Evolutionary conservation across 1,140 invertebrate species (phyloP), one percentile per base, ranked within the genome.

Genomic region (Penaeus japonicus): DNA sequence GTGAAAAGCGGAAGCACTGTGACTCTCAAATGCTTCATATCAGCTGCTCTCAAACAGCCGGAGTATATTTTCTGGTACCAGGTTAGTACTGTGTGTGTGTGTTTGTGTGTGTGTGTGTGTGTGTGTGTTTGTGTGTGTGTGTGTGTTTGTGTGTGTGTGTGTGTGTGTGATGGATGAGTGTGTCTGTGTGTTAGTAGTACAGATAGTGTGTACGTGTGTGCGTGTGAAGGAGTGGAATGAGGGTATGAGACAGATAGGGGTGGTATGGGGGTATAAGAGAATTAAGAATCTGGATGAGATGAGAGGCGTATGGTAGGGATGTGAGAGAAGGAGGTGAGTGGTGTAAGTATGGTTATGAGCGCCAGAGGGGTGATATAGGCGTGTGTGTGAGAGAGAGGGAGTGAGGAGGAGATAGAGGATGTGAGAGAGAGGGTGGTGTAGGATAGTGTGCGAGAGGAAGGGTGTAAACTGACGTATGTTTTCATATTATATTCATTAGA

Each of bases 21-120:
- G 22, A 94, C 94, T 87, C 92, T 96, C 70, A 95, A 95, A 91
- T 96, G 95, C 92, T 93, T 95, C 80, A 96, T 96, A 89, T 95
- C 95, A 35, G 94, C 95, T 91, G 95, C 95, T 89, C 93, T 96
- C 54, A 95, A 96, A 91, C 94, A 95, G 85, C 95, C 95, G 70
- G 94, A 95, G 57, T 96, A 95, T 92, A 95, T 96, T 81, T 96
- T 96, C 92, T 96, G 96, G 96, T 96, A 95, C 91, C 95, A 95
- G 90, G 90, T 89, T 3, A 55, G 87, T 82, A 20, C 24, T n/a
- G 35, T 80, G 22, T 80, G 78, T 80, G 78, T 80, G 78, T 20
- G 17, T 55, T 20, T 53, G 35, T 20, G 24, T 47, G 47, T 80
- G 78, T 80, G 17, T 32, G 47, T 79, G 35, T 24, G 35, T 79